Evolutionary conservation across 2,797 vertebrate species (phyloP), one percentile per base, ranked within the genome.

Genomic region (Microctenopoma steveboyesi): DNA sequence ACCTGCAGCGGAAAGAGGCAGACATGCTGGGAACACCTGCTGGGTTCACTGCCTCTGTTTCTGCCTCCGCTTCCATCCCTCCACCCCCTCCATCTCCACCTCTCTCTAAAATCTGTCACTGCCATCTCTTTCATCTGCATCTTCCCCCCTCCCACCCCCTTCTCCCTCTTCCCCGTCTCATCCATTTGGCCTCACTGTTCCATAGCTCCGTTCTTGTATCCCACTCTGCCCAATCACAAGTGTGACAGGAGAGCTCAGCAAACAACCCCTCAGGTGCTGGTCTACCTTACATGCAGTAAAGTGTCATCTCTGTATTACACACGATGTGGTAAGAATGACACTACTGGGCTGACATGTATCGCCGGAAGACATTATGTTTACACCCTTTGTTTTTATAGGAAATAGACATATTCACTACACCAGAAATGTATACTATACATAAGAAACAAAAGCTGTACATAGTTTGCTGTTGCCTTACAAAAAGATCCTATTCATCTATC

Each of bases 41-140:
- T 86, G 89, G 52, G 85, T 83, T 88, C 79, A 81, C 84, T 86
- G 82, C 81, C 76, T 87, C 74, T 45, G n/a, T 73, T 83, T 50
- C 78, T 79, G 52, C 53, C 55, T 72, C 63, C 16, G 67, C 79
- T 77, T 82, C 86, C 64, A 75, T 88, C 80, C 80, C 72, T 68
- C 69, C 72, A 49, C 76, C 71, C 71, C 74, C 73, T 82, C 76
- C 80, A 64, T 72, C 46, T 14, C 70, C 61, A 18, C 77, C 72
- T 53, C 65, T 51, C 76, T 76, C 78, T 76, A 75, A 72, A 85
- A 85, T 80, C 88, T 89, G 85, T 89, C 86, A 84, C 79, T 72
- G 76, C 69, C 69, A 61, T 76, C 78, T 79, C 87, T 89, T 89
- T 86, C 84, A 89, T 86, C 87, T 89, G 67, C 74, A 76, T 88